Base-by-base conservation (phyloP, 1,140 invertebrate genomes). In the Sycophila sp. region DNA sequence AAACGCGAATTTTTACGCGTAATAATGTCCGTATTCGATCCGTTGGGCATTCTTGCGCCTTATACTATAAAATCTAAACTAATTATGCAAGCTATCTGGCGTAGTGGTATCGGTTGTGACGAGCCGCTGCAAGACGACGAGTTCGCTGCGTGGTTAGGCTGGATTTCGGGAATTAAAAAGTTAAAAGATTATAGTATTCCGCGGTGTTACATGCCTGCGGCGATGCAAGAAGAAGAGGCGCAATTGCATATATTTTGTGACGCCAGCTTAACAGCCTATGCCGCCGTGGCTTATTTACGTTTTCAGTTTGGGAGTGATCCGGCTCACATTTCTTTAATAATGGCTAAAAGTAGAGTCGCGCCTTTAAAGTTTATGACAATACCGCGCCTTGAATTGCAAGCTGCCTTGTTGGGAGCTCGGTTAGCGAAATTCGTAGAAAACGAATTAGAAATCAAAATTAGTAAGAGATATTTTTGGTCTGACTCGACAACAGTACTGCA, bases 61-160 rank as follows among this genome's bases (percentile, higher is more conserved):
- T 56, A 80, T 4, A 75, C 63, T 0, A 68, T 85, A 6, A 34
- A 64, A 15, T 56, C 67, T 0, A 81, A 83, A 58, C 74, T 82
- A 2, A 24, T 84, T 0, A 70, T 83, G 22, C 85, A 87, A 67
- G 73, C 77, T 1, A 22, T 83, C 0, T 85, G 85, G 82, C 56
- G 75, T 2, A 30, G 17, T 0, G 59, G 72, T 0, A 60, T 77
- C 2, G 74, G 71, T 0, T 87, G 86, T 83, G 83, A 86, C 38
- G 73, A 79, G 22, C 15, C 4, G 17, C 2, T 80, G 4, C 4
- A 17, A 15, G 40, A 65, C 1, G 28, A 53, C 11, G 63, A 74
- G 30, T 53, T 19, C 22, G 7, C 30, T 1, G n/a, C 32, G 32
- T 73, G 67, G 74, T 6, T 11, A 0, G 10, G 5, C 1, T 75